A percentile compares a stretch with the other conserved stretches of the same genome.
Evolutionary conservation across 2,888 invertebrate genomes (phyloP).

Genomic region (Nymphalis c-album): DNA sequence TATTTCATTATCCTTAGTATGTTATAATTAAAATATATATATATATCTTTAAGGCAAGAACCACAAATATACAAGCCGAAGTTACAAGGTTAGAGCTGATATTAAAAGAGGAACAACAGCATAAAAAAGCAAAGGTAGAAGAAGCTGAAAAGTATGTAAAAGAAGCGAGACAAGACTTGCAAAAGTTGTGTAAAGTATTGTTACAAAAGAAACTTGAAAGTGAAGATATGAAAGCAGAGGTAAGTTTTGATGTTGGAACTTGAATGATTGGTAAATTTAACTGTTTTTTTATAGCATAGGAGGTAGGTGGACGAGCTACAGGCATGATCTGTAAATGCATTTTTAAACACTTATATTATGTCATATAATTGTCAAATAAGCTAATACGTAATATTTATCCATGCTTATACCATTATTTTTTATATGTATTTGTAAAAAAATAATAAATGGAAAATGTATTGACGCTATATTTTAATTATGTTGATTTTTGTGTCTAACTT

Average conservation of each 20-base stretch:
- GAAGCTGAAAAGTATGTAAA: conserved; percentile 57
- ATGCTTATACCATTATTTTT: no score
- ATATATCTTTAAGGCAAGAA: conserved; percentile 47
- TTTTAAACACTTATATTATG: no score
- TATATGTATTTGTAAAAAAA: no score
- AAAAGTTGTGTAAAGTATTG: conserved; percentile 59
- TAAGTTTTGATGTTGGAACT: conserved; percentile 30
- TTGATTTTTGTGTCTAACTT: not conserved
- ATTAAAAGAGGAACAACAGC: conserved; percentile 48
- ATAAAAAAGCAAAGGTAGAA: conserved; percentile 55
- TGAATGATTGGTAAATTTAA: no score
- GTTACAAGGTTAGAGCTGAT: conserved; percentile 45
- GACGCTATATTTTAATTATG: not conserved
- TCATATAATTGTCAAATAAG: no score
- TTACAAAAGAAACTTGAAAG: conserved; percentile 66
- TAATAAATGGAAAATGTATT: no score
- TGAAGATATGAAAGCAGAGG: conserved; percentile 66
- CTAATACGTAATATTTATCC: no score
- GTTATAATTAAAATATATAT: not conserved
- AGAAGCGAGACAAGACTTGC: conserved; percentile 64
- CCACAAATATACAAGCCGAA: conserved; percentile 47
- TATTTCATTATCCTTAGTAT: not conserved
- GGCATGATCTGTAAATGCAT: no score
- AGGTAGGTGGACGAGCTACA: no score
- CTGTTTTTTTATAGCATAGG: no score